Base-by-base conservation (phyloP, 2,797 vertebrate genomes). In the Sebastes jordani region DNA sequence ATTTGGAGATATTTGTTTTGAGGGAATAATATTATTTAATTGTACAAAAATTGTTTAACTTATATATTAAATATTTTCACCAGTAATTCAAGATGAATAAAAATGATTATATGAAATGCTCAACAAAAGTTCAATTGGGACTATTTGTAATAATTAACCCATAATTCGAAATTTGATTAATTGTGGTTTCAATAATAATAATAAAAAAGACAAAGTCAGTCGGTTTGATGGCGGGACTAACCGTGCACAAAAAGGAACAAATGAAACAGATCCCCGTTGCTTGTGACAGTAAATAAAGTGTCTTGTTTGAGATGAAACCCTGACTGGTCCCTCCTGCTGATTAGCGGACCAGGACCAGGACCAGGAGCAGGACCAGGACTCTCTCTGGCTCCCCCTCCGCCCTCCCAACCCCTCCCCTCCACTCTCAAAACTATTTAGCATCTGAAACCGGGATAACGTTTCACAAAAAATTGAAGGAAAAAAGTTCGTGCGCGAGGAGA, bases 391-490 rank as follows among this genome's bases (percentile, higher is more conserved):
- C 96, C 97, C 96, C 96, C 97, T 96, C 92, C 93, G 91, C 95
- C 92, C 93, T 90, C 95, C 94, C 96, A 76, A 87, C 25, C 93
- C 82, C 96, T 96, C 96, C 97, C 96, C 95, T 96, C 96, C 91
- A 94, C 95, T 94, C 96, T 95, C 93, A 95, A 96, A 96, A 95
- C 95, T 98, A 98, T 98, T 98, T 98, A 98, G 97, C 96, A 95
- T 96, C 97, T 89, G 95, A 96, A 96, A 95, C 96, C 74, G 92
- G 96, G 96, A 96, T 97, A 96, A 96, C 96, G 96, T 97, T 97
- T 97, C 97, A 96, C 95, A 96, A 96, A 93, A 92, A 90, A 86
- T 78, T 94, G 86, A 95, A 95, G 94, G 46, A 96, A 96, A 97
- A 97, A 93, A 92, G 87, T 90, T 94, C 83, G 83, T 92, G 91